Percentiles rank a stretch among this genome's conserved stretches.
Conservation (phyloP, 2,113 vertebrate genomes). For the Delphinapterus leucas region DNA sequence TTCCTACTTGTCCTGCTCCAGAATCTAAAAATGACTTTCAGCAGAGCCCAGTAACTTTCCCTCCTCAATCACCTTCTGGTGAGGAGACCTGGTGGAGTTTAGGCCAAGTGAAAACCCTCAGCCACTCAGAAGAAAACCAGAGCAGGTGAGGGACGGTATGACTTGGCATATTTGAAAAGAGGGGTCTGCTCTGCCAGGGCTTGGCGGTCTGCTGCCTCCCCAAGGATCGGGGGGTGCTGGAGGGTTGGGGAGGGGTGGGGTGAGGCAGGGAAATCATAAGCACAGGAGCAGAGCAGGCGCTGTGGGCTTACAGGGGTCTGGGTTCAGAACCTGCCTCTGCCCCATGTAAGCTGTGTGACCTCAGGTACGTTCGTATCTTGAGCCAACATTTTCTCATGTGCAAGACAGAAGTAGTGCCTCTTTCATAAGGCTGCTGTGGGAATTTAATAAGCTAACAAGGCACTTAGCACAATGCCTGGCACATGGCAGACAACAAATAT, state of each 20-base stretch:
- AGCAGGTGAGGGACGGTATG: not conserved
- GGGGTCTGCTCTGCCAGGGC: not conserved
- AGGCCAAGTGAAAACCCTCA: not conserved
- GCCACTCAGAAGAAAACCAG: not conserved
- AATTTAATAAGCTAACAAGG: not conserved
- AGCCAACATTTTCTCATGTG: not conserved
- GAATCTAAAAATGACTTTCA: conserved; percentile 62
- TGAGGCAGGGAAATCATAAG: fast-evolving
- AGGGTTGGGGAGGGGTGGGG: not conserved
- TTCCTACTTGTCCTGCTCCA: conserved; percentile 40
- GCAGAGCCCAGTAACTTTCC: conserved; percentile 54
- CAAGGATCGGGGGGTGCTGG: no score
- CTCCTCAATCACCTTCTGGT: not conserved
- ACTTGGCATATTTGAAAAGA: not conserved
- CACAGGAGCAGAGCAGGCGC: not conserved
- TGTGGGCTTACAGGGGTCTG: not conserved
- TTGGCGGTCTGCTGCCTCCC: not conserved
- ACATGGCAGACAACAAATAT: not conserved
- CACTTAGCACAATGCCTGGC: not conserved
- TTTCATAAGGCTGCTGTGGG: not conserved
- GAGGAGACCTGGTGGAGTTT: not conserved
- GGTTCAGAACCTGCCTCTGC: not conserved
- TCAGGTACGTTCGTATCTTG: no score
- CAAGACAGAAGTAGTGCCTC: not conserved
- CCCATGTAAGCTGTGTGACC: not conserved